Evolutionary conservation across 2,888 invertebrate genomes (phyloP).

Genomic region (Noctua janthina): DNA sequence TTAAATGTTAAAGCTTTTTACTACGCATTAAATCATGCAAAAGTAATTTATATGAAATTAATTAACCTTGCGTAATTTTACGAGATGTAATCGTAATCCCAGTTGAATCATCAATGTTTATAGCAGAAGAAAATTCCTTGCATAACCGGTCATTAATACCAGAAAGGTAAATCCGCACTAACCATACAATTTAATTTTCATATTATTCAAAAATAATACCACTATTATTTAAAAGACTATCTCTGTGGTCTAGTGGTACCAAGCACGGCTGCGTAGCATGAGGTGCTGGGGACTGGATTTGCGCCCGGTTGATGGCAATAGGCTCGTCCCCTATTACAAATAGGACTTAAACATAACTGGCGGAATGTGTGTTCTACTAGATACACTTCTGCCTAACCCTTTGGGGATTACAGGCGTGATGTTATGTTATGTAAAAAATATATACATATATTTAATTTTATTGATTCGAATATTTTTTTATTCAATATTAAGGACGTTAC

Average conservation of each 20-base stretch:
- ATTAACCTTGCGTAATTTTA: conserved; percentile 15
- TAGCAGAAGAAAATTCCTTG: conserved; percentile 22
- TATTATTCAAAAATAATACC: background rate
- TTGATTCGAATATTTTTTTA: background rate
- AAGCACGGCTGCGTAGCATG: no score
- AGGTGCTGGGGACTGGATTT: no score
- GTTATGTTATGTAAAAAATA: no score
- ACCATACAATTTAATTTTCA: conserved; percentile 5
- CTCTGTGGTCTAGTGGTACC: no score
- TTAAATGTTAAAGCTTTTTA: background rate
- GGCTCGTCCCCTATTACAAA: no score
- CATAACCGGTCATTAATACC: conserved; percentile 1
- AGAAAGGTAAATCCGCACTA: conserved; percentile 30
- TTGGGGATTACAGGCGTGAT: no score
- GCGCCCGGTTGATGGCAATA: no score
- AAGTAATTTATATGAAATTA: background rate
- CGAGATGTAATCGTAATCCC: conserved; percentile 8
- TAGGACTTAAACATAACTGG: no score
- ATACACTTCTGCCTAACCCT: no score
- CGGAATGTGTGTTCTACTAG: no score
- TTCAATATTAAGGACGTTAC: background rate
- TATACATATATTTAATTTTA: no score
- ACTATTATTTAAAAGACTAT: no score
- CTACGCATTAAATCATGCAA: background rate
- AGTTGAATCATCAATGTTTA: conserved; percentile 16